Percentiles rank a stretch among this genome's conserved stretches.
These are phyloP conservation scores for Hyperoplus immaculatus DNA, from an alignment of 2,797 vertebrate genomes.

Conservation along the genomic window DNA sequence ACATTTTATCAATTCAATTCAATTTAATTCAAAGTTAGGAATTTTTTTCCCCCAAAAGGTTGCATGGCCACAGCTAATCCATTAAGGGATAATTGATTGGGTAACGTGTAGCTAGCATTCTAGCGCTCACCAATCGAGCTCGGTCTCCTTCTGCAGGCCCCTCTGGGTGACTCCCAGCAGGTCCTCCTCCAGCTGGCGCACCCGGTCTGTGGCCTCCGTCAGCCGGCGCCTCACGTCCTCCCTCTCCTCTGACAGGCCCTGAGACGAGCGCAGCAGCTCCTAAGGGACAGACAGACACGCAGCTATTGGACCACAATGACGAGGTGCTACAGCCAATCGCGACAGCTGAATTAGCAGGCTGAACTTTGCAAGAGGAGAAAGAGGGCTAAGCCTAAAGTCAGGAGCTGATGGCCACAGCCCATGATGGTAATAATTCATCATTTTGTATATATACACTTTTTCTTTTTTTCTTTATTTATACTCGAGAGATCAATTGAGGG, in stretches of 20 bases:
- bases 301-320: conserved; percentile 42
- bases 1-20: too few relatives aligned
- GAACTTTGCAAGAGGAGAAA: neutral
- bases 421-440: conserved; percentile 13
- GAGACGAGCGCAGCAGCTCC: conserved; percentile 87
- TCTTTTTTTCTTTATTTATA: too few relatives aligned
- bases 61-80: too few relatives aligned
- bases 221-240: conserved; percentile 90
- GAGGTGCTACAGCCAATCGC: conserved; percentile 22
- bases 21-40: too few relatives aligned
- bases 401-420: neutral
- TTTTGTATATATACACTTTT: neutral
- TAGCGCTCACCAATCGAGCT: conserved; percentile 91
- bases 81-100: conserved; percentile 28
- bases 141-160: conserved; percentile 95
- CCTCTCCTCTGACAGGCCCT: conserved; percentile 89
- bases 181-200: conserved; percentile 94
- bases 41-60: too few relatives aligned
- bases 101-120: neutral
- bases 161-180: conserved; percentile 90
- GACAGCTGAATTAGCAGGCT: conserved; percentile 5
- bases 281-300: conserved; percentile 52
- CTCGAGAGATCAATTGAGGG: too few relatives aligned
- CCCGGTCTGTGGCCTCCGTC: conserved; percentile 88
- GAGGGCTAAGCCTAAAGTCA: conserved; percentile 1